Base-by-base conservation (phyloP, 23 tunicate genomes). In the Ciona savignyi region DNA sequence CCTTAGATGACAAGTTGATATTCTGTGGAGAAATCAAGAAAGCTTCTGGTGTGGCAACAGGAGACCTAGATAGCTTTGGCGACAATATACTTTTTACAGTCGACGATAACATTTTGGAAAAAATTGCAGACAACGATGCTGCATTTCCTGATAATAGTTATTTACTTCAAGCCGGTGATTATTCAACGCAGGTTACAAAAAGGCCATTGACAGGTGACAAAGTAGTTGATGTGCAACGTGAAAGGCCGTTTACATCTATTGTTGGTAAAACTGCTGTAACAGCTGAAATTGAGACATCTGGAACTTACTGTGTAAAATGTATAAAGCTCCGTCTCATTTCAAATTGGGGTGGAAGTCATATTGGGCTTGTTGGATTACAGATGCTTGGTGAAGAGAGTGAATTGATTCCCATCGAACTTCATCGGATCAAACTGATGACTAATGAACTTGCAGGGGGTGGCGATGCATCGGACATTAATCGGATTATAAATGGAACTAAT, bases 61-160 rank as follows among this genome's bases (percentile, higher is more conserved):
- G 61, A 19, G 71, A 56, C 27, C 64, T 48, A 33, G 28, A 73
- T 32, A 79, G 66, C 32, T 88, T 82, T 34, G 96, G 96, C 3
- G 96, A 88, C 62, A 88, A 79, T 4, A 92, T 92, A 11, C 63
- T 92, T 4, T 92, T 92, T 67, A 92, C 98, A 27, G 81, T 78
- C 22, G 98, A 92, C 26, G 98, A 92, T 9, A 79, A 65, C 27
- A 85, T 92, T 49, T 32, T 92, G 32, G 83, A 85, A 70, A 85
- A 80, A 66, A 80, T 92, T 24, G 62, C 96, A 6, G 67, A 92
- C 30, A 62, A 86, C 71, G 98, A 92, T 66, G 24, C 75, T 48
- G 51, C 73, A 15, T 92, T 78, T 61, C 22, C 24, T 26, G 72
- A 25, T 30, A 78, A 63, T 63, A 15, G 11, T 42, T 15, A 42